Evolutionary conservation across 2,797 vertebrate genomes (phyloP), one percentile per base, ranked within the genome.

Genomic region (Stomatorhinus walkeri): DNA sequence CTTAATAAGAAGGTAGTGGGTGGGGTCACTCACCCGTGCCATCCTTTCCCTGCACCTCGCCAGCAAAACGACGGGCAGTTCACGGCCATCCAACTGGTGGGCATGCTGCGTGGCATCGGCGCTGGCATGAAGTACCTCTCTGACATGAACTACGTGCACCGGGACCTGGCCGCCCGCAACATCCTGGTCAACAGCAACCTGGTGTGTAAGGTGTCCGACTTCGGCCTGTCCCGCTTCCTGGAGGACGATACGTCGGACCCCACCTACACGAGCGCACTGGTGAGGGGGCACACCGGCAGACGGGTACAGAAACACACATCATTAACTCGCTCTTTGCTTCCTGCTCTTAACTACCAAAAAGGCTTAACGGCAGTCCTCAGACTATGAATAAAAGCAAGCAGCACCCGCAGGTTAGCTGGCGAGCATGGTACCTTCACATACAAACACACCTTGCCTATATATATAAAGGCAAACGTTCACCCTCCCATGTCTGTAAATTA

Each of bases 21-120:
- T 40, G n/a, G 6, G 36, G 40, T 46, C 76, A 1, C 40, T 81
- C 19, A 81, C 76, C 40, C 76, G 1, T 19, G 56, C 43, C 3
- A 1, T 28, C 12, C 85, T 87, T 52, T 56, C 16, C 28, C 51
- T 40, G 22, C 7, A 5, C 9, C 22, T 83, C 32, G 56, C 85
- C 87, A 99, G 98, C 98, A 99, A 98, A 99, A 99, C 0, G 98
- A 99, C 0, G 98, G 98, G 19, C 98, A 99, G 94, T 99, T 99
- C 92, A 99, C 98, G 0, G 98, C 98, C 91, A 99, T 99, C 94
- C 98, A 99, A 95, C 94, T 99, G 92, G 98, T 99, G 91, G 98
- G 98, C 7, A 98, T 99, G 98, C 91, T 99, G 87, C 94, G 98
- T 2, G 98, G 98, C 92, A 99, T 99, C 0, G 98, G 97, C 0